phyloP scores from a whole-genome alignment of 1,140 invertebrate species.

The Ladona fulva region DNA sequence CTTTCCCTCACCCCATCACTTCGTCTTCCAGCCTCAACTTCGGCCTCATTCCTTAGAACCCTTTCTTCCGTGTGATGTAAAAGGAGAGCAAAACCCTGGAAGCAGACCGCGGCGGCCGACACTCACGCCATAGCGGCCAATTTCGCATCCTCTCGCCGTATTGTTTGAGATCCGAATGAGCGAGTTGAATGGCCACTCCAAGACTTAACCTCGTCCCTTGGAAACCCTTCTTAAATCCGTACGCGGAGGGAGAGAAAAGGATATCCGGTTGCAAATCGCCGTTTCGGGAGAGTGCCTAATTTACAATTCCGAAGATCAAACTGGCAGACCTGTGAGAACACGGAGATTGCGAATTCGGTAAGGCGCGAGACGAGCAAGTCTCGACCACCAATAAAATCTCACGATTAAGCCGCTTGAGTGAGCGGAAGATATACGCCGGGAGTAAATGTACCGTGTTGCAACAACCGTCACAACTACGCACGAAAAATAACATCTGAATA shows the following conservation, averaged over 20 bases:
- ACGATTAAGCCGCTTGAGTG: too few relatives aligned
- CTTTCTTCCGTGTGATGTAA: not conserved
- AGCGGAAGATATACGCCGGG: too few relatives aligned
- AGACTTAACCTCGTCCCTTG: not conserved
- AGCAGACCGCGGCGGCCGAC: too few relatives aligned
- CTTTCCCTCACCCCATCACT: not conserved
- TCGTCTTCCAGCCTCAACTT: not conserved
- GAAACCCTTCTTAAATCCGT: not conserved
- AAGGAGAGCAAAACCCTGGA: too few relatives aligned
- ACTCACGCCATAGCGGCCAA: too few relatives aligned
- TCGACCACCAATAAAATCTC: too few relatives aligned
- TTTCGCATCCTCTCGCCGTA: not conserved
- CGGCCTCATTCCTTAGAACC: too few relatives aligned
- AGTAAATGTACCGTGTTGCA: too few relatives aligned
- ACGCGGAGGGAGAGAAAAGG: not conserved
- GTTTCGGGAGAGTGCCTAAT: not conserved
- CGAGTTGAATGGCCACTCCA: not conserved
- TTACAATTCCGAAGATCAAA: conserved; percentile 10
- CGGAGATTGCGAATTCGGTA: too few relatives aligned
- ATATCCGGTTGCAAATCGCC: conserved; percentile 7
- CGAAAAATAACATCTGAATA: too few relatives aligned
- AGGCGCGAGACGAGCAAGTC: too few relatives aligned
- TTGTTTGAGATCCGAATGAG: not conserved
- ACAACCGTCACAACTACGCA: too few relatives aligned
- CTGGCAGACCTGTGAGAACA: not conserved